Base-by-base conservation (phyloP, 2,797 vertebrate genomes). In the Lagorchestes hirsutus region DNA sequence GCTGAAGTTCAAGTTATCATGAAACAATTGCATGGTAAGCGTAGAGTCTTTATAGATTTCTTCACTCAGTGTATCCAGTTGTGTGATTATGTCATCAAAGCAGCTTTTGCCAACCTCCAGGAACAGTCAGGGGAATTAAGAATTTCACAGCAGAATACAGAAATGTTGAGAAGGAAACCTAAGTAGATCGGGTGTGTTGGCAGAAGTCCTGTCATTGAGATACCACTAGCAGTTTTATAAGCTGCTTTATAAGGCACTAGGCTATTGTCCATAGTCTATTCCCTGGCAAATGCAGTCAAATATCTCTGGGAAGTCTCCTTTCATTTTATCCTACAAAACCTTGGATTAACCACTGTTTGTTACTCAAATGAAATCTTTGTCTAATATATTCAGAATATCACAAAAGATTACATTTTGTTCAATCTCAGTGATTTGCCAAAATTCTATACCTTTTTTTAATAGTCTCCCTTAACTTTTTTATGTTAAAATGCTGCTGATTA, bases 1-100 rank as follows among this genome's bases (percentile, higher is more conserved):
- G 99, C 99, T 99, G 99, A 99, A 99, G 99, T 99, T 99, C 99
- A 99, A 99, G 98, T 99, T 99, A 99, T 99, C 99, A 98, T 99
- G 99, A 99, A 99, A 99, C 99, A 99, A 99, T 99, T 99, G 99
- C 99, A 99, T 99, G 99, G 99, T 99, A 98, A 99, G 99, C 97
- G 99, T 99, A 98, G 99, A 99, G 99, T 99, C 99, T 99, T 99
- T 99, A 99, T 99, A 99, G 99, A 99, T 99, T 98, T 99, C 99
- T 99, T 99, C 99, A 98, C 99, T 99, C 99, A 99, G 98, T 96
- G 99, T 99, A 99, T 99, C 99, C 99, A 99, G 99, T 98, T 99
- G 99, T 99, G 99, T 99, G 97, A 99, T 99, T 98, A 99, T 99
- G 96, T 99, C 99, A 97, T 99, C 99, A 0, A 99, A 82, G 99